Base-by-base conservation (phyloP, 2,797 vertebrate genomes). In the Acomys russatus region DNA sequence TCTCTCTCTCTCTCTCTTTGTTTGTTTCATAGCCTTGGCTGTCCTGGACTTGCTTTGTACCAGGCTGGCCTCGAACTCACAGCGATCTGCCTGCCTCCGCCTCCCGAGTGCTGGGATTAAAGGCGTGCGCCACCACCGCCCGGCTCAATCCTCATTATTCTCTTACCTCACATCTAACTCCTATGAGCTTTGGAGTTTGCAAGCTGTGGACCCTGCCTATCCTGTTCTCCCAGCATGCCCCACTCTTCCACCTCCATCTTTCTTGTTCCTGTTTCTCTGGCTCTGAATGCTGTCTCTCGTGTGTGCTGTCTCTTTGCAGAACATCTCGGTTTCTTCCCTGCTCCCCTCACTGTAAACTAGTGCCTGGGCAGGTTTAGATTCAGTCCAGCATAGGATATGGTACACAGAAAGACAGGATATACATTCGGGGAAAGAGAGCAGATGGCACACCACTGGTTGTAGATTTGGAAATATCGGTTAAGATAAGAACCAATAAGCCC, bases 161-260 rank as follows among this genome's bases (percentile, higher is more conserved):
- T 78, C 59, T 73, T 51, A 59, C 64, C 51, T 92, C 90, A 30
- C 56, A 8, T 12, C 84, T 56, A 77, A 66, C 54, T 78, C 56
- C 84, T 35, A 20, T 0, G 33, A 88, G 38, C 54, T 23, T 38
- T 38, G 30, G 61, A 1, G 0, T 82, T 79, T 80, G 83, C 77
- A 56, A 1, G 78, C 73, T 68, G 71, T 6, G 28, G 64, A 54
- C 38, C 90, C n/a, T 49, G 77, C 44, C 7, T 51, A 74, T 44
- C 89, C 93, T 79, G 86, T 93, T 90, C 73, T 93, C 91, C 82
- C 74, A 79, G 80, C 51, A 88, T 35, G 0, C 77, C 33, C 35
- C 6, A 0, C 68, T 49, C 70, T 71, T 68, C 30, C 64, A 12
- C 51, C 54, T 51, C 71, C 63, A 76, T 73, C 77, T 38, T 25